Conservation (phyloP, 2,797 vertebrate species). For the Oreortyx pictus region DNA sequence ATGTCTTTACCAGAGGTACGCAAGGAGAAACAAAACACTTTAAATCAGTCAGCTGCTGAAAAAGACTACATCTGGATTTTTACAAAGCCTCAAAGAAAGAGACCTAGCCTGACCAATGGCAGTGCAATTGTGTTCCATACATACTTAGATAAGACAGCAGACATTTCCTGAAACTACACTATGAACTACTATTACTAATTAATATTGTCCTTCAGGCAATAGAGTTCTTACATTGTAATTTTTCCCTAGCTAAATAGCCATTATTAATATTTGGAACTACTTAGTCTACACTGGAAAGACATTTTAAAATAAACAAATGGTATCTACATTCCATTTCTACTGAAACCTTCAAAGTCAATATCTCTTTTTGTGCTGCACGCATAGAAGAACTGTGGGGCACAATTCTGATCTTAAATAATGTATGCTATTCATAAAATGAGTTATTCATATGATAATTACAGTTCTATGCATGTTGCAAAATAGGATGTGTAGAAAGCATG, state of each 20-base stretch:
- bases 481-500: neutral
- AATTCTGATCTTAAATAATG: slow-evolving; percentile 63
- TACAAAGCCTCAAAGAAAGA: slow-evolving; percentile 82
- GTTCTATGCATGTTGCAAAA: slow-evolving; percentile 7
- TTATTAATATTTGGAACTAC: slow-evolving; percentile 71
- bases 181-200: slow-evolving; percentile 69
- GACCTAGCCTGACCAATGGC: slow-evolving; percentile 80
- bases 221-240: slow-evolving; percentile 45
- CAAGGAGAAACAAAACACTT: slow-evolving; percentile 47
- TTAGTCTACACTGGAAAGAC: slow-evolving; percentile 47
- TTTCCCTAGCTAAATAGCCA: slow-evolving; percentile 68
- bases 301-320: slow-evolving; percentile 56
- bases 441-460: slow-evolving; percentile 44
- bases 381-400: slow-evolving; percentile 35
- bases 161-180: slow-evolving; percentile 65
- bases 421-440: slow-evolving; percentile 48
- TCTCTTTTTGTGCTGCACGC: slow-evolving; percentile 12
- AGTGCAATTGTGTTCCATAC: slow-evolving; percentile 55
- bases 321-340: slow-evolving; percentile 44
- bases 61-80: slow-evolving; percentile 81
- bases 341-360: slow-evolving; percentile 57
- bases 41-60: slow-evolving; percentile 71
- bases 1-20: slow-evolving; percentile 69
- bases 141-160: slow-evolving; percentile 20
- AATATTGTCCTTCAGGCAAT: slow-evolving; percentile 70